Conservation (phyloP, 2,113 vertebrate genomes). For the Falco punctatus region DNA sequence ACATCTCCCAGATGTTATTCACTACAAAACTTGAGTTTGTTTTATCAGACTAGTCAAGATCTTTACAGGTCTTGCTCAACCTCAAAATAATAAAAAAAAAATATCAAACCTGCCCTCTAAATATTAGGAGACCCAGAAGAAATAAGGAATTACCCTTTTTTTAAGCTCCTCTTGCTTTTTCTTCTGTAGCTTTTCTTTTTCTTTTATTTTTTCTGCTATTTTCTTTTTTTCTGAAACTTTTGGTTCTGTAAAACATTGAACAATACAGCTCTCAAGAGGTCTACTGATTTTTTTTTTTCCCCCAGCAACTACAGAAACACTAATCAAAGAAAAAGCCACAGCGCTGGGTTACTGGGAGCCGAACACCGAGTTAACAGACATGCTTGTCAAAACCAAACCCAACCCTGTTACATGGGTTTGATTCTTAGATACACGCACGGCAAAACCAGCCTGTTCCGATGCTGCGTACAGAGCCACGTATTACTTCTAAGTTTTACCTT, state of each 20-base stretch:
- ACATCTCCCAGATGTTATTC: background rate
- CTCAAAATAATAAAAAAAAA: background rate
- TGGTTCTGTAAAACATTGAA: slow-evolving; percentile 73
- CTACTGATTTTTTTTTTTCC: fast-evolving
- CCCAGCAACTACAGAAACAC: background rate
- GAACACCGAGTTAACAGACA: no score
- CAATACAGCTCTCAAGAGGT: background rate
- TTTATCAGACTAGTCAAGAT: background rate
- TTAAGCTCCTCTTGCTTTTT: slow-evolving; percentile 88
- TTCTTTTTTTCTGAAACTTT: slow-evolving; percentile 97
- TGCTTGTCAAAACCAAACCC: background rate
- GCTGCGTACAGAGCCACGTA: background rate
- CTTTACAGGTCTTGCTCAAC: background rate
- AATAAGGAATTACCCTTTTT: slow-evolving; percentile 74
- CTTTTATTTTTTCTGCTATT: slow-evolving; percentile 95
- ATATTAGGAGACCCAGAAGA: background rate
- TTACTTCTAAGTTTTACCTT: slow-evolving; percentile 68
- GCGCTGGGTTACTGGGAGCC: background rate
- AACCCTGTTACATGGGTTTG: fast-evolving
- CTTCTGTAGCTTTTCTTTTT: slow-evolving; percentile 90
- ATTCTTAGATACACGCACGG: background rate
- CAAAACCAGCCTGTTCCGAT: background rate
- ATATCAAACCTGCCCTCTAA: background rate
- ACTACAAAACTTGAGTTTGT: background rate
- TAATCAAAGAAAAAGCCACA: background rate